These are phyloP conservation scores for Caenorhabditis sp. DNA, from an alignment of 2,888 invertebrate genomes.

Conservation along the genomic window DNA sequence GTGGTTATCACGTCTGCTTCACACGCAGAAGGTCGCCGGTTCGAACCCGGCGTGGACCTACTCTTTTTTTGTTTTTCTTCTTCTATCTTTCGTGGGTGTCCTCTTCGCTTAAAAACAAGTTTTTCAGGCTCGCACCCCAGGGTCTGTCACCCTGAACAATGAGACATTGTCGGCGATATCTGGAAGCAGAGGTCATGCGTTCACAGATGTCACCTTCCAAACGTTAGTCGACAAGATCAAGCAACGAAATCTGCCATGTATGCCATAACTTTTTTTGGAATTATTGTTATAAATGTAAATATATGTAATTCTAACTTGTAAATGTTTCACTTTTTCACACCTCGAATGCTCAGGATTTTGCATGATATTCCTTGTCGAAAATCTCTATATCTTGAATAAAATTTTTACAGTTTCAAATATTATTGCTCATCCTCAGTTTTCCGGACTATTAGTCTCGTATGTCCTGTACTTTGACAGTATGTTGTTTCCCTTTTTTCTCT, in stretches of 20 bases:
- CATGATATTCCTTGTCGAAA: constrained; percentile 21
- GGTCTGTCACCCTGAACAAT: constrained; percentile 70
- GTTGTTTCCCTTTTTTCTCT: neutral
- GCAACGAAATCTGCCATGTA: constrained; percentile 76
- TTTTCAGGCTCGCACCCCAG: constrained; percentile 42
- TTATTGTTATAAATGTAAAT: constrained; percentile 43
- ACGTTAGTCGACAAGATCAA: constrained; percentile 75
- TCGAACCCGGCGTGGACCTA: constrained; percentile 72
- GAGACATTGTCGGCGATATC: constrained; percentile 76
- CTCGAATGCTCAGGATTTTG: constrained; percentile 57
- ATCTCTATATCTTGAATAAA: constrained; percentile 34
- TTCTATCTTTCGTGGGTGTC: too few species aligned
- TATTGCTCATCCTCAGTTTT: too few species aligned
- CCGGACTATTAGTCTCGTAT: too few species aligned
- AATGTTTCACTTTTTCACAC: constrained; percentile 6
- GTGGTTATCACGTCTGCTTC: constrained; percentile 81
- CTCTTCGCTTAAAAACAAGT: too few species aligned
- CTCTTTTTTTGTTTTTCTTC: constrained; percentile 13
- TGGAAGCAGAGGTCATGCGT: constrained; percentile 68
- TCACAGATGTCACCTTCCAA: constrained; percentile 76
- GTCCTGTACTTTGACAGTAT: too few species aligned
- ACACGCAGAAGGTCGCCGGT: constrained; percentile 81
- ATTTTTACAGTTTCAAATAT: neutral
- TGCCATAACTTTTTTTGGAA: constrained; percentile 58
- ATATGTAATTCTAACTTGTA: constrained; percentile 43